A percentile compares a stretch with the other conserved stretches of the same genome.
Conservation (phyloP, 35 echinoderm and acorn worm genomes). For the Apostichopus parvimensis region DNA sequence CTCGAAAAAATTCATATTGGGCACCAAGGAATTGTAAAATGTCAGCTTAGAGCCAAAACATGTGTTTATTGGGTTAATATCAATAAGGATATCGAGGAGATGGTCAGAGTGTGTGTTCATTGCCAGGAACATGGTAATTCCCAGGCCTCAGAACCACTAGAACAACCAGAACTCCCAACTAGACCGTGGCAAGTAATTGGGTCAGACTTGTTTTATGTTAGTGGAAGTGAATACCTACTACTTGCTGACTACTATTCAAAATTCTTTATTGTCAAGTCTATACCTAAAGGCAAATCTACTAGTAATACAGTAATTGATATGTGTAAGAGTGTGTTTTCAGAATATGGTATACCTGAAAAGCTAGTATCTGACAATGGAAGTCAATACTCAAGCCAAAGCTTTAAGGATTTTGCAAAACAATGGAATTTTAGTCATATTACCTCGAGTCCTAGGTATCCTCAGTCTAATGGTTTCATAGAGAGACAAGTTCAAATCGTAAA, state of each 20-base stretch:
- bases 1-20: conserved; percentile 35
- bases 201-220: conserved; percentile 59
- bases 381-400: conserved; percentile 42
- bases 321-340: conserved; percentile 39
- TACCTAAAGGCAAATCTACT: not conserved
- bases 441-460: conserved; percentile 57
- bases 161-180: no score
- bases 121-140: not conserved
- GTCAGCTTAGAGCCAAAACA: conserved; percentile 7
- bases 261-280: conserved; percentile 38
- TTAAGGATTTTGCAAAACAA: conserved; percentile 46
- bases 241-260: conserved; percentile 77
- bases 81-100: conserved; percentile 42
- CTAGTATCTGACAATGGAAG: conserved; percentile 51
- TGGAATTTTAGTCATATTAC: conserved; percentile 64
- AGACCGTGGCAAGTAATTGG: no score
- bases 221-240: conserved; percentile 52
- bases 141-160: conserved; percentile 36
- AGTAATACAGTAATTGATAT: not conserved
- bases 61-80: conserved; percentile 11
- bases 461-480: conserved; percentile 70
- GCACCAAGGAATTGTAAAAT: conserved; percentile 5
- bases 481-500: conserved; percentile 67
- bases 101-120: not conserved
- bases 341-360: conserved; percentile 1